Percentiles rank a stretch among this genome's conserved stretches.
phyloP scores from a whole-genome alignment of 2,113 vertebrate genomes.

The Percina caprodes region DNA sequence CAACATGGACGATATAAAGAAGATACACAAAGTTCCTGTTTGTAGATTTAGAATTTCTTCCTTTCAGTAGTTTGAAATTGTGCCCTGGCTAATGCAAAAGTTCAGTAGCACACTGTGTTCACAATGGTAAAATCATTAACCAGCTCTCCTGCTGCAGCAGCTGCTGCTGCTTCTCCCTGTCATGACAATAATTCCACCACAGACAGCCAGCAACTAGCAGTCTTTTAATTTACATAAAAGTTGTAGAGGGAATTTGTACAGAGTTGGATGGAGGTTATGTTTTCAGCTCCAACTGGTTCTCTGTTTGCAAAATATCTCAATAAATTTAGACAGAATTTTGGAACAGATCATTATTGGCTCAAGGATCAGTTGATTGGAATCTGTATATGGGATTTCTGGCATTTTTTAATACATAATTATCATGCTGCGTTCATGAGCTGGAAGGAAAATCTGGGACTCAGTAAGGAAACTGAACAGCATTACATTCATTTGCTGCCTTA shows the following conservation, averaged over 20 bases:
- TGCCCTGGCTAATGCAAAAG: neutral
- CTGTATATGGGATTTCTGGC: conserved; percentile 47
- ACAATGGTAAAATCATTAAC: conserved; percentile 28
- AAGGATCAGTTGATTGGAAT: conserved; percentile 32
- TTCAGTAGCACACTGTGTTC: conserved; percentile 5
- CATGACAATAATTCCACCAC: conserved; percentile 8
- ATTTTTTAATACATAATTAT: conserved; percentile 13
- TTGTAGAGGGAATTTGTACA: conserved; percentile 29
- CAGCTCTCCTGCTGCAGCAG: neutral
- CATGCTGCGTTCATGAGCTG: conserved; percentile 30
- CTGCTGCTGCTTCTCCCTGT: conserved; percentile 13
- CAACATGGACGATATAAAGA: neutral
- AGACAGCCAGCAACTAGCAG: neutral
- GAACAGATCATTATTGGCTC: conserved; percentile 38
- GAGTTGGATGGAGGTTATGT: conserved; percentile 54
- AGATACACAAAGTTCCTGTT: neutral
- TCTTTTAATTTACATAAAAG: conserved; percentile 37
- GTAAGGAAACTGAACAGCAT: conserved; percentile 13
- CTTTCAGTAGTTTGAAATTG: neutral
- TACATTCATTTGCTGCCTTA: neutral
- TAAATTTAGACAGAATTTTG: conserved; percentile 27
- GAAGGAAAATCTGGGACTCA: conserved; percentile 25
- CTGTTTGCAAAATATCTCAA: conserved; percentile 53
- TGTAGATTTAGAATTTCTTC: conserved; percentile 1
- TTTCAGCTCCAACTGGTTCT: conserved; percentile 57